Evolutionary conservation across 1,140 invertebrate genomes (phyloP).

Genomic region (Platyscapa corneri): DNA sequence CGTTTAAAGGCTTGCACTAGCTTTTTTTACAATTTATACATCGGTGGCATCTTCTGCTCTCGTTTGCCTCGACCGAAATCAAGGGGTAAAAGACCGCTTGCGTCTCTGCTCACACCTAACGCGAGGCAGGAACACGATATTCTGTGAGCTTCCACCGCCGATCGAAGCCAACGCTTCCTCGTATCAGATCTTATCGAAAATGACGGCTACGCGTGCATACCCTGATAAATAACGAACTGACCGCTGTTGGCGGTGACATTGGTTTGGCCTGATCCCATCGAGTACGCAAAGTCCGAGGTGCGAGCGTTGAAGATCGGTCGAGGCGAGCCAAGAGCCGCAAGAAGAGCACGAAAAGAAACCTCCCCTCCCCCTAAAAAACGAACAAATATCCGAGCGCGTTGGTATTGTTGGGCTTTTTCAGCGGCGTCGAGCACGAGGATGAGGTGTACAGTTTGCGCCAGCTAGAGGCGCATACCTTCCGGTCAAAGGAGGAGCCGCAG

Average conservation of each 20-base stretch:
- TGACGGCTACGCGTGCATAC: too few species aligned
- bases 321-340: neutral
- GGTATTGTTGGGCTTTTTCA: conserved; percentile 73
- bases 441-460: conserved; percentile 89
- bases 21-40: neutral
- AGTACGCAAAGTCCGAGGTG: too few species aligned
- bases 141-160: too few species aligned
- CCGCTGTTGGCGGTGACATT: too few species aligned
- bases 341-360: neutral
- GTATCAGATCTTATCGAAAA: too few species aligned
- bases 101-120: too few species aligned
- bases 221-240: too few species aligned
- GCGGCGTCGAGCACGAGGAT: conserved; percentile 90
- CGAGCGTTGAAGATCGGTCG: neutral
- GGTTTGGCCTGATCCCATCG: too few species aligned
- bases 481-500: conserved; percentile 9
- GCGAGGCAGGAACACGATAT: too few species aligned
- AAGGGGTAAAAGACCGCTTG: neutral
- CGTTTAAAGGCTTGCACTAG: neutral
- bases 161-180: too few species aligned
- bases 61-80: neutral
- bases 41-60: neutral
- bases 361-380: neutral
- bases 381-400: conserved; percentile 30
- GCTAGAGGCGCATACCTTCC: conserved; percentile 67